phyloP scores from a whole-genome alignment of 2,113 vertebrate genomes.

The Atherinomorus stipes region DNA sequence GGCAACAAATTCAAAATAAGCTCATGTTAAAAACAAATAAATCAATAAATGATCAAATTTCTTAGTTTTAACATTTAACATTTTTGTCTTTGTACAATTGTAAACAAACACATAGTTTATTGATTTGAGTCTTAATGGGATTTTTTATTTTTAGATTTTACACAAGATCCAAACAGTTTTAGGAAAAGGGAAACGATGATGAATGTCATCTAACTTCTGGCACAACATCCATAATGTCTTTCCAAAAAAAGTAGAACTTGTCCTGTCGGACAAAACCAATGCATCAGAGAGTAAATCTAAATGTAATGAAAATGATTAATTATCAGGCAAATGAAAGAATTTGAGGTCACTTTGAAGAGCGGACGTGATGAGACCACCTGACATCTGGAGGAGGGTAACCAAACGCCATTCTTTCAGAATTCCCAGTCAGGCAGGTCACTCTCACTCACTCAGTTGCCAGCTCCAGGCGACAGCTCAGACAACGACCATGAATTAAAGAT shows the following conservation, averaged over 20 bases:
- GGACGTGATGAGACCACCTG: constrained; percentile 50
- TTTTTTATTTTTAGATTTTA: not conserved
- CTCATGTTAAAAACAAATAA: no score
- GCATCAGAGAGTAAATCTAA: constrained; percentile 28
- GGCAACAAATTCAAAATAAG: no score
- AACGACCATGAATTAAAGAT: constrained; percentile 77
- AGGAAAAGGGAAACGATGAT: not conserved
- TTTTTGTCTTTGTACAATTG: no score
- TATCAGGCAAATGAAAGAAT: constrained; percentile 8
- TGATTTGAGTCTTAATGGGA: not conserved
- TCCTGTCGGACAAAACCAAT: not conserved
- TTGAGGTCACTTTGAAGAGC: constrained; percentile 40
- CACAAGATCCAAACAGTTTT: no score
- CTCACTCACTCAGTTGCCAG: constrained; percentile 67
- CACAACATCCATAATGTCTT: not conserved
- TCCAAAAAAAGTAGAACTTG: constrained; percentile 5
- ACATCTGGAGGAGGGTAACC: constrained; percentile 37
- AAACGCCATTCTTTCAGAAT: constrained; percentile 56
- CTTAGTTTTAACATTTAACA: no score
- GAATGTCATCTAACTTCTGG: not conserved
- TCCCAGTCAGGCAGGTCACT: constrained; percentile 60
- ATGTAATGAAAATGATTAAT: constrained; percentile 46
- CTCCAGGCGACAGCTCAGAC: constrained; percentile 65
- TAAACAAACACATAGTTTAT: not conserved
- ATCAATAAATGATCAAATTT: no score